Evolutionary conservation across 2,113 vertebrate genomes (phyloP).

Genomic region (Empidonax traillii): DNA sequence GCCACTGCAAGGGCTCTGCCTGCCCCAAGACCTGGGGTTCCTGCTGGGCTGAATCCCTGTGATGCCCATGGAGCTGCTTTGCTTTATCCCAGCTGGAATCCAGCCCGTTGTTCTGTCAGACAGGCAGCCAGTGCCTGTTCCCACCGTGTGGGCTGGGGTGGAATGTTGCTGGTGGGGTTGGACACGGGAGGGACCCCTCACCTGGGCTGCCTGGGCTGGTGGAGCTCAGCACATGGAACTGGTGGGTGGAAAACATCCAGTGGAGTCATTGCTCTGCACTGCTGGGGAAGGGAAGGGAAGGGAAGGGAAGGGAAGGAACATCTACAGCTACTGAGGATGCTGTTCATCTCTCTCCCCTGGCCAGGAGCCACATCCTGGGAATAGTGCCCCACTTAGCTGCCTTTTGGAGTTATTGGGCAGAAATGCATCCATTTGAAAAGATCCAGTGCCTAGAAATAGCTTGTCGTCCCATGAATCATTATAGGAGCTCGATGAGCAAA

Average conservation of each 20-base stretch:
- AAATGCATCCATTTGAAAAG: constrained; percentile 28
- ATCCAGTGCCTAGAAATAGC: constrained; percentile 1
- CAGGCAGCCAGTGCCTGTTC: not conserved
- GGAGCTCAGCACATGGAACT: not conserved
- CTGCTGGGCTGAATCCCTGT: not conserved
- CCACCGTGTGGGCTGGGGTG: not conserved
- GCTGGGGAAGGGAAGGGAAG: not conserved
- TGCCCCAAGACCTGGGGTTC: not conserved
- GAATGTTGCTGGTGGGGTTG: not conserved
- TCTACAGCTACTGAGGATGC: not conserved
- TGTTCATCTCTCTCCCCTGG: constrained; percentile 18
- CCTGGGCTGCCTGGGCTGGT: not conserved
- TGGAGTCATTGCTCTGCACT: not conserved
- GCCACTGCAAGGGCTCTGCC: not conserved
- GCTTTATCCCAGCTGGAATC: not conserved
- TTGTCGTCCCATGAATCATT: not conserved
- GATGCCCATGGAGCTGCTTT: not conserved
- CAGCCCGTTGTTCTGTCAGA: not conserved
- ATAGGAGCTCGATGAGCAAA: not conserved
- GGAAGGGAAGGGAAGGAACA: not conserved
- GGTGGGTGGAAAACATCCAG: not conserved
- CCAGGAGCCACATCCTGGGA: constrained; percentile 30
- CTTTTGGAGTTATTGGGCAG: not conserved
- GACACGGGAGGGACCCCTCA: not conserved
- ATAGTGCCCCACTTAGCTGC: constrained; percentile 36